These are phyloP conservation scores for Cettia cetti DNA, from an alignment of 2,113 vertebrate species.

Conservation along the genomic window DNA sequence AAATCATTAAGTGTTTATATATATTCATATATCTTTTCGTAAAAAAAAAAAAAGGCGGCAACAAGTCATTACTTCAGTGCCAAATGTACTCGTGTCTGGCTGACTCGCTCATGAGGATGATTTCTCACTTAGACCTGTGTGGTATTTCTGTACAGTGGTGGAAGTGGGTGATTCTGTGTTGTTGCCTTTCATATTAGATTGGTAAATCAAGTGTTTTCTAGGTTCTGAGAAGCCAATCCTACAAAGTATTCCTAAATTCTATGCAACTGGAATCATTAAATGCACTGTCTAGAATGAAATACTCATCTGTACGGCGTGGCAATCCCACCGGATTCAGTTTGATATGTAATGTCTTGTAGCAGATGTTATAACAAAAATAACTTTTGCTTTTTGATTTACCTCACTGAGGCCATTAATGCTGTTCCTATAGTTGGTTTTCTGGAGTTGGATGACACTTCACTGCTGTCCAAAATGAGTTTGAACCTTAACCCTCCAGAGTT, in stretches of 20 bases:
- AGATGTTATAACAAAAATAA: slow-evolving; percentile 68
- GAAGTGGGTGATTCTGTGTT: not conserved
- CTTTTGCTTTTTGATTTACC: slow-evolving; percentile 66
- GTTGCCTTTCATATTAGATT: slow-evolving; percentile 19
- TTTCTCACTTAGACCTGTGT: slow-evolving; percentile 11
- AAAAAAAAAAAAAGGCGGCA: slow-evolving; percentile 33
- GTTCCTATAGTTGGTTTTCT: slow-evolving; percentile 64
- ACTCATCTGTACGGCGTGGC: not conserved
- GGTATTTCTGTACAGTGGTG: slow-evolving; percentile 14
- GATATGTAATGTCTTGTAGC: slow-evolving; percentile 71
- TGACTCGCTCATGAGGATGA: not conserved
- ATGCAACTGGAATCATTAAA: slow-evolving; percentile 15
- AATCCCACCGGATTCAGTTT: slow-evolving; percentile 35
- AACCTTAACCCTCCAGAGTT: slow-evolving; percentile 61
- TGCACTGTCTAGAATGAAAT: slow-evolving; percentile 2
- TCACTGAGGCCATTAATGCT: slow-evolving; percentile 73
- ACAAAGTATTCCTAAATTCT: slow-evolving; percentile 26
- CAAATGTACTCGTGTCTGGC: slow-evolving; percentile 32
- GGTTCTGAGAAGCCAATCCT: slow-evolving; percentile 56
- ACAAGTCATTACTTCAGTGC: slow-evolving; percentile 66
- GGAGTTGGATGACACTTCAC: slow-evolving; percentile 53
- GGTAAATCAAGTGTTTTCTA: slow-evolving; percentile 1
- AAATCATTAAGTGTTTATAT: slow-evolving; percentile 63
- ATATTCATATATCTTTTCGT: slow-evolving; percentile 55
- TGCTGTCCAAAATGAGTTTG: slow-evolving; percentile 66